Evolutionary conservation across 2,888 invertebrate genomes (phyloP).

Genomic region (Scaeva pyrastri): DNA sequence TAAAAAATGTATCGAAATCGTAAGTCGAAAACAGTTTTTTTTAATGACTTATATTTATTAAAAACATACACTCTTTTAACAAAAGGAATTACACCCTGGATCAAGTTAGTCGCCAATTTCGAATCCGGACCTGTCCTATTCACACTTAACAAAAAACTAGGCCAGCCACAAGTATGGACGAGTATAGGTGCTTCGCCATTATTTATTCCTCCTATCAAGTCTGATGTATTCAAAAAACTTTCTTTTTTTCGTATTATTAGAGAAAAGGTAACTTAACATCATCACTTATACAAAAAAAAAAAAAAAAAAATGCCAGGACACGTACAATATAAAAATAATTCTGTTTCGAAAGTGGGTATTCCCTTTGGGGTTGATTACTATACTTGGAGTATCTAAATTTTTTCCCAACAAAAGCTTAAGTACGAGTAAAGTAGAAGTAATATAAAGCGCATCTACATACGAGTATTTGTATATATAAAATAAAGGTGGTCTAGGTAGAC

Average conservation of each 20-base stretch:
- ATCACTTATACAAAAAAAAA: background rate
- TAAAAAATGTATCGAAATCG: too few species aligned
- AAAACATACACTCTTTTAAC: background rate
- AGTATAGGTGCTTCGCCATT: background rate
- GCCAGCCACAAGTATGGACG: background rate
- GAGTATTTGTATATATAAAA: too few species aligned
- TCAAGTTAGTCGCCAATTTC: too few species aligned
- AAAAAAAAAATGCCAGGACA: slow-evolving; percentile 18
- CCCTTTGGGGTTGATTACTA: slow-evolving; percentile 22
- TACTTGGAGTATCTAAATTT: background rate
- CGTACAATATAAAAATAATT: slow-evolving; percentile 36
- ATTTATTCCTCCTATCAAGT: slow-evolving; percentile 7
- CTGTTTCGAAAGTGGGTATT: background rate
- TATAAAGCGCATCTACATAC: too few species aligned
- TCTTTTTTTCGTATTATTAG: background rate
- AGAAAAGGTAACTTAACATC: slow-evolving; percentile 4
- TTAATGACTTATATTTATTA: too few species aligned
- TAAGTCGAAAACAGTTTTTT: too few species aligned
- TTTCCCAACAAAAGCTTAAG: slow-evolving; percentile 9
- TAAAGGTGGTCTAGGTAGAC: too few species aligned
- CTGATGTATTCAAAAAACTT: slow-evolving; percentile 25
- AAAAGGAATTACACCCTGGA: too few species aligned
- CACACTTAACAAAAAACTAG: slow-evolving; percentile 8
- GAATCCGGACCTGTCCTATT: background rate
- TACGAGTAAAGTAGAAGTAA: background rate